Evolutionary conservation across 2,888 invertebrate species (phyloP).

Genomic region (Ophion obscuratus): DNA sequence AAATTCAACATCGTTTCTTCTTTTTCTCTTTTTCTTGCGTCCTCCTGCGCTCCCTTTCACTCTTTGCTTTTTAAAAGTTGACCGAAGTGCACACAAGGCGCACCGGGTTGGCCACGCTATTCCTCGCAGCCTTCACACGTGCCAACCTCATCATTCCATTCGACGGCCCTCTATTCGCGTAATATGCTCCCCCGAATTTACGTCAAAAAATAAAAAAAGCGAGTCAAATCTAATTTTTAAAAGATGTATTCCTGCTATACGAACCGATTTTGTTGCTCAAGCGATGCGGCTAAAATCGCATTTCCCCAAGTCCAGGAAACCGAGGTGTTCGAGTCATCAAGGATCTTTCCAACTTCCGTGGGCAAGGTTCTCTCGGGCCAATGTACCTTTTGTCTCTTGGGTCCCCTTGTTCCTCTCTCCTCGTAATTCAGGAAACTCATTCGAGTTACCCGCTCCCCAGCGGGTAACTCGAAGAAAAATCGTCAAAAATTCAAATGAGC

Average conservation of each 20-base stretch:
- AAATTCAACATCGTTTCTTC: no score
- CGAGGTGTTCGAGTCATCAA: no score
- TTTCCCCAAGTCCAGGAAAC: not conserved
- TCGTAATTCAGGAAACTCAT: constrained; percentile 4
- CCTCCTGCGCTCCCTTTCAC: not conserved
- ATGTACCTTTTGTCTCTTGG: not conserved
- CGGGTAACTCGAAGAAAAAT: not conserved
- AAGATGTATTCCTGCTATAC: no score
- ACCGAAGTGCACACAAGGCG: constrained; percentile 31
- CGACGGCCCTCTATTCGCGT: constrained; percentile 24
- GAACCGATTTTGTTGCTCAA: no score
- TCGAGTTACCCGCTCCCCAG: not conserved
- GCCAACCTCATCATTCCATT: constrained; percentile 10
- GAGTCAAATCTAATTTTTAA: not conserved
- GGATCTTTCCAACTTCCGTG: no score
- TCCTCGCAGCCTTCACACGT: constrained; percentile 19
- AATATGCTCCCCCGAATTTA: constrained; percentile 11
- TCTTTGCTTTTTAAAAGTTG: not conserved
- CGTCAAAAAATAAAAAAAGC: not conserved
- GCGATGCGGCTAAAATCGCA: no score
- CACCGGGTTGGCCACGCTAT: constrained; percentile 47
- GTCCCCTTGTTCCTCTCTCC: not conserved
- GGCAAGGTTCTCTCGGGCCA: not conserved
- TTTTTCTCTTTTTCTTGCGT: no score
- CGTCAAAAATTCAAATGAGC: constrained; percentile 6